These are phyloP conservation scores for Phoenoteleia sp. DNA, from an alignment of 2,888 invertebrate genomes.

Conservation along the genomic window DNA sequence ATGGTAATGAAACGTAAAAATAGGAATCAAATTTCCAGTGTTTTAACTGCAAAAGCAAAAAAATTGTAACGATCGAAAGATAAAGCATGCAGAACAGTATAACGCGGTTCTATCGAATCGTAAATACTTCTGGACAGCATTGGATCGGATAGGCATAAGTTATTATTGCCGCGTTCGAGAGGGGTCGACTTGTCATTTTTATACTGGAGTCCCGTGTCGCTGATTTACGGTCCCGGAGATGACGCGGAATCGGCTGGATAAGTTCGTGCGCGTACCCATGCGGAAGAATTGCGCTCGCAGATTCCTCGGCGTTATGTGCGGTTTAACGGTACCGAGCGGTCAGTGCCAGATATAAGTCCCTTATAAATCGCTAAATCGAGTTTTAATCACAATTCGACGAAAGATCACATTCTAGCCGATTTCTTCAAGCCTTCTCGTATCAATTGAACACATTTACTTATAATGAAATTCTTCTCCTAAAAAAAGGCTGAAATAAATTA, in stretches of 20 bases:
- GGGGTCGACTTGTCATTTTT: slow-evolving; percentile 75
- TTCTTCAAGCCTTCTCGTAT: slow-evolving; percentile 34
- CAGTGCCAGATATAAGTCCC: slow-evolving; percentile 58
- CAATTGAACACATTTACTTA: background rate
- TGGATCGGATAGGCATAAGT: slow-evolving; percentile 81
- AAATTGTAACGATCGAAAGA: slow-evolving; percentile 45
- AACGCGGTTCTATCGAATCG: slow-evolving; percentile 80
- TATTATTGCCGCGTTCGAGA: slow-evolving; percentile 80
- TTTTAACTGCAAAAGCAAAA: slow-evolving; percentile 6
- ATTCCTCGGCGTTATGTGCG: slow-evolving; percentile 72
- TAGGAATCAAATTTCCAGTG: too few relatives aligned
- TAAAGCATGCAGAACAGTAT: slow-evolving; percentile 75
- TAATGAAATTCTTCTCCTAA: slow-evolving; percentile 41
- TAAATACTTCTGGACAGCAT: slow-evolving; percentile 80
- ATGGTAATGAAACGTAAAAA: too few relatives aligned
- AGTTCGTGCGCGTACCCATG: slow-evolving; percentile 70
- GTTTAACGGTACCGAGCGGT: slow-evolving; percentile 74
- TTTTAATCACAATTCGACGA: slow-evolving; percentile 75
- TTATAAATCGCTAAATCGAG: slow-evolving; percentile 80
- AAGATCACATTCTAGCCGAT: slow-evolving; percentile 58
- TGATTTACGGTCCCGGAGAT: slow-evolving; percentile 80
- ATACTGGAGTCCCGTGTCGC: slow-evolving; percentile 77
- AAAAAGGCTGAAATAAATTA: too few relatives aligned
- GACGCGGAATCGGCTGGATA: slow-evolving; percentile 75
- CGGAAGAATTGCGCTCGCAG: slow-evolving; percentile 75